Percentiles rank a stretch among this genome's conserved stretches.
phyloP scores from a whole-genome alignment of 2,113 vertebrate species.

The Vicugna pacos region DNA sequence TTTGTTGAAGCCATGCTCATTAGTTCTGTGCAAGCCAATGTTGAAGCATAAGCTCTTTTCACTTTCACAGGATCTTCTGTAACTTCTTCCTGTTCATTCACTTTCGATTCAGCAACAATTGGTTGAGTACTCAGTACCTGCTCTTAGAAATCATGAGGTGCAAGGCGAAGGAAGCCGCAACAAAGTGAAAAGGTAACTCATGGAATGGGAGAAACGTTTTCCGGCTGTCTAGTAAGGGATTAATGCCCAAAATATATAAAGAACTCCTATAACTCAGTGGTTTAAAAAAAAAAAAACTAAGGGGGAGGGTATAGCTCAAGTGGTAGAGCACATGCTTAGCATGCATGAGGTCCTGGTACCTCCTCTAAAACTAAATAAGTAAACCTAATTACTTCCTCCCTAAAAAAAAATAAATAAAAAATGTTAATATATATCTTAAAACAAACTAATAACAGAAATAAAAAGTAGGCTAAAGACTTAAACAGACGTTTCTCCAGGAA shows the following conservation, averaged over 20 bases:
- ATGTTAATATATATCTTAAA: not conserved
- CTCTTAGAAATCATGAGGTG: not conserved
- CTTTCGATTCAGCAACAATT: not conserved
- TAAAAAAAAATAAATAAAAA: too few relatives aligned
- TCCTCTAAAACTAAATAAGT: too few relatives aligned
- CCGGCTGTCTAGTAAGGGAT: not conserved
- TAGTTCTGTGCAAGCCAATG: not conserved
- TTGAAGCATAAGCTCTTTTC: not conserved
- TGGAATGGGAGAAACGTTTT: not conserved
- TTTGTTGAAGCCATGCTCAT: not conserved
- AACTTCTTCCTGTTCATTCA: constrained; percentile 19
- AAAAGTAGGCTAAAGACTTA: not conserved
- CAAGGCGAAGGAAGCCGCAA: not conserved
- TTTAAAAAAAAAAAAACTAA: too few relatives aligned
- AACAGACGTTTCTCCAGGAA: not conserved
- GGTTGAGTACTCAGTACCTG: not conserved
- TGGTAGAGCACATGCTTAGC: too few relatives aligned
- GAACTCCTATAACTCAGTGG: not conserved
- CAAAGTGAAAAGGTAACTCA: not conserved
- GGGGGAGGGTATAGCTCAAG: too few relatives aligned
- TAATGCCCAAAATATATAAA: not conserved
- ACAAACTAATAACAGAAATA: not conserved
- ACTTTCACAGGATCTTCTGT: not conserved
- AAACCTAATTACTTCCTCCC: too few relatives aligned
- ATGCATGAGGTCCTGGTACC: too few relatives aligned